Evolutionary conservation across 2,888 invertebrate genomes (phyloP).

Genomic region (Rhingia rostrata): DNA sequence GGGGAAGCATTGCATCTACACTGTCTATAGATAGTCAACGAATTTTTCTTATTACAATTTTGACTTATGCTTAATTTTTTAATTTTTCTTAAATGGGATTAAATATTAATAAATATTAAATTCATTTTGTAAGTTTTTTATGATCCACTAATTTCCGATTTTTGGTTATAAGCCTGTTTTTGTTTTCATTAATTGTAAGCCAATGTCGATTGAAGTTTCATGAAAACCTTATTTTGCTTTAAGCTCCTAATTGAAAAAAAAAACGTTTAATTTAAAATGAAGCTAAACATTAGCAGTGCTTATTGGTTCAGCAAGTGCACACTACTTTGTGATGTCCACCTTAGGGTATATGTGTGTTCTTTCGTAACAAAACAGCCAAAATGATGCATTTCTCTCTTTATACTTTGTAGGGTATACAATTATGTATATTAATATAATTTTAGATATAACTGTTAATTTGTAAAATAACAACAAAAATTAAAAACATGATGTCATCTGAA

Average conservation of each 20-base stretch:
- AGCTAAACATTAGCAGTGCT: constrained; percentile 23
- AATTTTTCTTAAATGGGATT: constrained; percentile 4
- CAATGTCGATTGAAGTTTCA: constrained; percentile 55
- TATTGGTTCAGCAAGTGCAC: constrained; percentile 37
- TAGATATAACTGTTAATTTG: constrained; percentile 12
- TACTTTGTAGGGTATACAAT: constrained; percentile 6
- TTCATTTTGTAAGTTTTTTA: constrained; percentile 24
- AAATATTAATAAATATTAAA: constrained; percentile 27
- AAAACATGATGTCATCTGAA: constrained; percentile 20
- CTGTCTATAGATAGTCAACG: constrained; percentile 21
- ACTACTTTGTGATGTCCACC: constrained; percentile 19
- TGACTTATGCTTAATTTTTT: constrained; percentile 15
- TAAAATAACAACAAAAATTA: constrained; percentile 10
- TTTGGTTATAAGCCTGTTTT: constrained; percentile 5
- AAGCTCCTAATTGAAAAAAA: constrained; percentile 37
- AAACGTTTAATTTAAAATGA: constrained; percentile 1
- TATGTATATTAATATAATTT: background rate
- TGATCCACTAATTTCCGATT: constrained; percentile 33
- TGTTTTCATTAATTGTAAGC: constrained; percentile 14
- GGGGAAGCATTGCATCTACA: constrained; percentile 40
- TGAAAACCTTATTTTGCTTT: constrained; percentile 53
- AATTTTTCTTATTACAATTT: constrained; percentile 13
- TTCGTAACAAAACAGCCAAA: constrained; percentile 60
- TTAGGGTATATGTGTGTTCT: constrained; percentile 2
- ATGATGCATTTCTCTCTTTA: constrained; percentile 27